Evolutionary conservation across 1,140 invertebrate genomes (phyloP).

Genomic region (Neodiprion lecontei): DNA sequence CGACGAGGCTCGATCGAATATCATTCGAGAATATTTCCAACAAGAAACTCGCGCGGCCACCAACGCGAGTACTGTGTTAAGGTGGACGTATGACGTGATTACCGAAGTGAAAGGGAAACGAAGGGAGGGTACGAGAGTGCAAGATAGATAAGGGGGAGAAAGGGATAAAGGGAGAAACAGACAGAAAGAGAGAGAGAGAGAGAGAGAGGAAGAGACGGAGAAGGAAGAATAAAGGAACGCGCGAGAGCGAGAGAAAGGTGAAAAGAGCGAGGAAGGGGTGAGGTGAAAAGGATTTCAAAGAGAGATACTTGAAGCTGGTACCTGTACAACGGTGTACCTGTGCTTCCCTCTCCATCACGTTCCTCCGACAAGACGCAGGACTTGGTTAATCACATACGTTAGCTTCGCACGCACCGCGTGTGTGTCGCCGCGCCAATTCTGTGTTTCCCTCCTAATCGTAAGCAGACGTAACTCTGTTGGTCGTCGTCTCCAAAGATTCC

Average conservation of each 20-base stretch:
- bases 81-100: background rate
- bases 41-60: background rate
- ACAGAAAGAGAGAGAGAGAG: conserved; percentile 15
- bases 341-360: background rate
- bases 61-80: conserved; percentile 8
- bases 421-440: background rate
- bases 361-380: background rate
- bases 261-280: conserved; percentile 18
- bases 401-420: background rate
- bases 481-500: background rate
- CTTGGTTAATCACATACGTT: no score
- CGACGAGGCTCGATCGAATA: conserved; percentile 23
- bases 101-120: conserved; percentile 10
- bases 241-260: background rate
- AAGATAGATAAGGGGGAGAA: conserved; percentile 19
- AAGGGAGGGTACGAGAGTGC: background rate
- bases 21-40: conserved; percentile 21
- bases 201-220: conserved; percentile 8
- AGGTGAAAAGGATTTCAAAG: conserved; percentile 18
- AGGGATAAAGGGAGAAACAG: conserved; percentile 20
- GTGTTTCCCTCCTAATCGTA: background rate
- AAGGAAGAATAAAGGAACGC: background rate
- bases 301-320: conserved; percentile 12
- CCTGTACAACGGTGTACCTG: background rate
- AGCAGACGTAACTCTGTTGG: background rate